phyloP scores from a whole-genome alignment of 2,113 vertebrate species.

The Gopherus evgoodei region DNA sequence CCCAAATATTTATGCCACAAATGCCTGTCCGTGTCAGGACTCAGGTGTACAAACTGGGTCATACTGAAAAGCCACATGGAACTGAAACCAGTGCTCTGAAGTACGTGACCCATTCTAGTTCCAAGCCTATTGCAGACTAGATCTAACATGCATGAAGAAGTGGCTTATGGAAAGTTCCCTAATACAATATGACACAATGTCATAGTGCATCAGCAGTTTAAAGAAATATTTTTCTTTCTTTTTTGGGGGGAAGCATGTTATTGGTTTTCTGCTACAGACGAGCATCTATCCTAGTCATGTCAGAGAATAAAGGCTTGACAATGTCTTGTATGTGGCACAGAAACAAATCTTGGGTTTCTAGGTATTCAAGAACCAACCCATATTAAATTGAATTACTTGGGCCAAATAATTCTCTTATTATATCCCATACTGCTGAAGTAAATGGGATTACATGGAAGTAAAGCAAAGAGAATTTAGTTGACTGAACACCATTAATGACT shows the following conservation, averaged over 20 bases:
- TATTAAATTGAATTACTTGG: neutral
- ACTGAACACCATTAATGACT: neutral
- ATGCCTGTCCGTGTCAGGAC: neutral
- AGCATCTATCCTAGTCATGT: neutral
- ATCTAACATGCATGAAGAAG: neutral
- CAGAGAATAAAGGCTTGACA: neutral
- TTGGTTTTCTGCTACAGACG: neutral
- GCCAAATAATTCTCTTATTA: neutral
- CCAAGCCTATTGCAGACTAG: neutral
- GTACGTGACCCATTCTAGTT: slow-evolving; percentile 27
- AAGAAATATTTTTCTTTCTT: neutral
- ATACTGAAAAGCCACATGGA: neutral
- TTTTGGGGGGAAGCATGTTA: neutral
- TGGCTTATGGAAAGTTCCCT: slow-evolving; percentile 25
- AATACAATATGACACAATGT: slow-evolving; percentile 58
- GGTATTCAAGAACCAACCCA: neutral
- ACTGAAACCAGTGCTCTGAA: neutral
- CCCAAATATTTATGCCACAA: neutral
- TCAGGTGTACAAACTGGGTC: neutral
- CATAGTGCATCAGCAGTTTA: slow-evolving; percentile 39
- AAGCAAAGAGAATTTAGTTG: neutral
- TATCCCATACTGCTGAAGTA: neutral
- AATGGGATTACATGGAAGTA: neutral
- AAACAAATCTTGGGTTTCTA: neutral
- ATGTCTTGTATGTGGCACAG: neutral